phyloP scores from a whole-genome alignment of 2,888 invertebrate genomes.

The Chydorus sphaericus region DNA sequence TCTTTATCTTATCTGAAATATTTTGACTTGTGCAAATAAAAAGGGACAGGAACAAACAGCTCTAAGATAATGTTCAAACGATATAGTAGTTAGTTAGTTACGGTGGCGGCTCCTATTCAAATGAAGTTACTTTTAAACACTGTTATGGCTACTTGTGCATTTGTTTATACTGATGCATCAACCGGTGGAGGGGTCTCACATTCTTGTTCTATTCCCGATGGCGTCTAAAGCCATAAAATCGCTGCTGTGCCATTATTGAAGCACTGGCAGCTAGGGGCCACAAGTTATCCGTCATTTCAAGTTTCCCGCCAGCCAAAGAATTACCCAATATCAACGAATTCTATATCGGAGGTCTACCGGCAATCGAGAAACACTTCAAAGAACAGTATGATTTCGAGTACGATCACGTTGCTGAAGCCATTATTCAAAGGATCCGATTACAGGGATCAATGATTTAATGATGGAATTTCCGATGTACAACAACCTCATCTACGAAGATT shows the following conservation, averaged over 20 bases:
- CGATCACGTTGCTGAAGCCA: background rate
- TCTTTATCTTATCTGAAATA: too few species aligned
- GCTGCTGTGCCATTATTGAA: background rate
- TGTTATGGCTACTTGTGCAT: too few species aligned
- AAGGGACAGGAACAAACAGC: too few species aligned
- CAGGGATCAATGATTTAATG: background rate
- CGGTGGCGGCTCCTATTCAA: too few species aligned
- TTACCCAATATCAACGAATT: background rate
- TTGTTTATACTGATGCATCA: background rate
- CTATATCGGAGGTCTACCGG: background rate
- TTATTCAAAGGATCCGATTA: background rate
- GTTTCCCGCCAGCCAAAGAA: background rate
- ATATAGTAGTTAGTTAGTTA: too few species aligned
- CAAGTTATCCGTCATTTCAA: background rate
- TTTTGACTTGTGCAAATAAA: too few species aligned
- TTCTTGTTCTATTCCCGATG: background rate
- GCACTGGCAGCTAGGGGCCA: background rate
- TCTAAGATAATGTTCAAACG: too few species aligned
- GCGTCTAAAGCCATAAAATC: background rate
- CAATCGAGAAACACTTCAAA: background rate
- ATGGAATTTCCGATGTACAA: background rate
- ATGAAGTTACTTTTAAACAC: too few species aligned
- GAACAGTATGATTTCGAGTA: background rate
- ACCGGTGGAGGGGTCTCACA: background rate
- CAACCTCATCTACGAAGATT: background rate